phyloP scores from a whole-genome alignment of 2,888 invertebrate genomes.

The Metalampra italica region DNA sequence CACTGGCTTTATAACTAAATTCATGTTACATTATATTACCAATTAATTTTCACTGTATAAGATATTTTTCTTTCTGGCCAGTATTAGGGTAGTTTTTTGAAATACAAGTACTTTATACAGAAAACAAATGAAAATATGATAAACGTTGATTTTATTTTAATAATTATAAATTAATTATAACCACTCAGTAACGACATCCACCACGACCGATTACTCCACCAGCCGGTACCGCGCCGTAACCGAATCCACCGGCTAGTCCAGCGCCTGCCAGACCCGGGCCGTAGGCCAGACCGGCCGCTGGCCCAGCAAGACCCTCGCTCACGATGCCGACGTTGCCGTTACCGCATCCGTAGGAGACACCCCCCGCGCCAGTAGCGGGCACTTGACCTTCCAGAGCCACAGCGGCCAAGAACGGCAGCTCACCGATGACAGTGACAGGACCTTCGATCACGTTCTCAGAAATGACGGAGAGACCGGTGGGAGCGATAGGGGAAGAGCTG shows the following conservation, averaged over 20 bases:
- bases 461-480: slow-evolving; percentile 23
- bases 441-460: slow-evolving; percentile 40
- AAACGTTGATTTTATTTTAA: too few relatives aligned
- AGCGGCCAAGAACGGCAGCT: slow-evolving; percentile 40
- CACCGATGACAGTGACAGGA: slow-evolving; percentile 27
- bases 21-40: too few relatives aligned
- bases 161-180: too few relatives aligned
- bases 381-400: slow-evolving; percentile 33
- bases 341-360: slow-evolving; percentile 26
- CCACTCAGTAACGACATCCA: neutral
- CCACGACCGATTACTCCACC: neutral
- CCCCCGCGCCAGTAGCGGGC: slow-evolving; percentile 26
- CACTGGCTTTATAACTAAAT: too few relatives aligned
- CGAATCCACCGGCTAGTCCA: neutral
- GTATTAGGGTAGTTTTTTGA: too few relatives aligned
- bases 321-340: slow-evolving; percentile 24
- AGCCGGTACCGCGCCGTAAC: neutral
- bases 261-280: neutral
- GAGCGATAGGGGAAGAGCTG: slow-evolving; percentile 32
- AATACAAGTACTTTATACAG: too few relatives aligned
- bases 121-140: too few relatives aligned
- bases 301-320: slow-evolving; percentile 5
- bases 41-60: too few relatives aligned
- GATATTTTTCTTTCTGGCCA: too few relatives aligned
- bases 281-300: neutral